Conservation (phyloP, 92 coral and sea anemone species). For the Actinostola sp. region DNA sequence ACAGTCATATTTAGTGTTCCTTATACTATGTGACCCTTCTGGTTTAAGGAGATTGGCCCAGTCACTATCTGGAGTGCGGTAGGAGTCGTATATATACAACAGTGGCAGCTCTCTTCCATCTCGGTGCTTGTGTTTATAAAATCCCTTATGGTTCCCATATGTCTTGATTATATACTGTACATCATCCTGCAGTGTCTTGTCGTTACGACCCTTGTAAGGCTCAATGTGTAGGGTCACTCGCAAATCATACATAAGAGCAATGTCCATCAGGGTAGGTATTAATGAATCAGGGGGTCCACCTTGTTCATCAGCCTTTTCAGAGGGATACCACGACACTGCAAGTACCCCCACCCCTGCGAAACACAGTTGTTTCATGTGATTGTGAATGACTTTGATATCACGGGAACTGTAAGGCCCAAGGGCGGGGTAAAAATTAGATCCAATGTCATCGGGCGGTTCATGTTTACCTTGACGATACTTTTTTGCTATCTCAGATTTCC, state of each 20-base stretch:
- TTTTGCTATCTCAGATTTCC: conserved; percentile 75
- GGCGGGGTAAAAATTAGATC: conserved; percentile 90
- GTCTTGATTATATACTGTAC: conserved; percentile 73
- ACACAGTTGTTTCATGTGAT: conserved; percentile 90
- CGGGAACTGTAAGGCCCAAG: conserved; percentile 92
- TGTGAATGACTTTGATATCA: conserved; percentile 71
- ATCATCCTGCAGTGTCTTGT: conserved; percentile 76
- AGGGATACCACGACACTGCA: conserved; percentile 96
- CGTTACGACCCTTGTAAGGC: conserved; percentile 86
- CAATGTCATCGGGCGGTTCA: conserved; percentile 90
- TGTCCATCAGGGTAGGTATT: conserved; percentile 63
- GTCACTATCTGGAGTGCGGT: conserved; percentile 76
- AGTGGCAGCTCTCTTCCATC: conserved; percentile 75
- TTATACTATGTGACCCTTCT: conserved; percentile 78
- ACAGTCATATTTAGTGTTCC: conserved; percentile 92
- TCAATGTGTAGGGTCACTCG: conserved; percentile 86
- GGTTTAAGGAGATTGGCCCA: conserved; percentile 85
- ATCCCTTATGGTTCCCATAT: conserved; percentile 79
- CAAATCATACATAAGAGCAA: conserved; percentile 70
- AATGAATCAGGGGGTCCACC: conserved; percentile 81
- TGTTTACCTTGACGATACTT: conserved; percentile 66
- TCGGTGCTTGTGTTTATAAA: conserved; percentile 74
- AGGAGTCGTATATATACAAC: conserved; percentile 91
- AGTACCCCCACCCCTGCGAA: conserved; percentile 90
- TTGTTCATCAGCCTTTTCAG: conserved; percentile 82